These are phyloP conservation scores for Diploscapter pachys DNA, from an alignment of 1,140 invertebrate genomes.

Conservation along the genomic window DNA sequence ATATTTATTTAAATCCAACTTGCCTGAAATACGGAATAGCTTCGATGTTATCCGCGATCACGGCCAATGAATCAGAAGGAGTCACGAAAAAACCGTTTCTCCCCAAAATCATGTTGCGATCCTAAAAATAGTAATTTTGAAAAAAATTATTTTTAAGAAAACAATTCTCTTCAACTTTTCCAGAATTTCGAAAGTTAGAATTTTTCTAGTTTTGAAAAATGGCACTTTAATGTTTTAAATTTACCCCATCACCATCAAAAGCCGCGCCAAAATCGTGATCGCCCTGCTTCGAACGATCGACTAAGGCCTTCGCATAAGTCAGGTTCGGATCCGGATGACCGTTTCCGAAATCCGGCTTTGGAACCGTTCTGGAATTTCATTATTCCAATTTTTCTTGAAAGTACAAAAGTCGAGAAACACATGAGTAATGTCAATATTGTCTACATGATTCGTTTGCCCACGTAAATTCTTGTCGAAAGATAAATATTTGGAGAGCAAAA, in stretches of 20 bases:
- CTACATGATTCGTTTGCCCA: no score
- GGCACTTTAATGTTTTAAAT: constrained; percentile 33
- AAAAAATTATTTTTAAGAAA: constrained; percentile 10
- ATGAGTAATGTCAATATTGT: background rate
- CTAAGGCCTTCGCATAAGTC: constrained; percentile 85
- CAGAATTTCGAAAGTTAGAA: no score
- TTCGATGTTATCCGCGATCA: constrained; percentile 84
- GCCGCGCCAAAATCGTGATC: constrained; percentile 91
- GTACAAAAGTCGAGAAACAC: background rate
- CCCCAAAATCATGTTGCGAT: constrained; percentile 95
- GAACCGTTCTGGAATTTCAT: constrained; percentile 40
- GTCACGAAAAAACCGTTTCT: constrained; percentile 95
- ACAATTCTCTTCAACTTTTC: constrained; percentile 9
- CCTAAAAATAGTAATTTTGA: constrained; percentile 61
- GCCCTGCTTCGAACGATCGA: constrained; percentile 69
- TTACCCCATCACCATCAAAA: constrained; percentile 93
- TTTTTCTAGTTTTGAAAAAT: no score
- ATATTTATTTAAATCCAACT: no score
- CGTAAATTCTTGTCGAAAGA: background rate
- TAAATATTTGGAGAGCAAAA: background rate
- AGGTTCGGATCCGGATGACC: constrained; percentile 97
- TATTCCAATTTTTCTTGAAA: no score
- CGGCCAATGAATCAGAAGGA: constrained; percentile 92
- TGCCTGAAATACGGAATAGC: constrained; percentile 84
- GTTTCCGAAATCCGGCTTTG: constrained; percentile 84